These are phyloP conservation scores for Dryococelus australis DNA, from an alignment of 2,888 invertebrate species.

Conservation along the genomic window DNA sequence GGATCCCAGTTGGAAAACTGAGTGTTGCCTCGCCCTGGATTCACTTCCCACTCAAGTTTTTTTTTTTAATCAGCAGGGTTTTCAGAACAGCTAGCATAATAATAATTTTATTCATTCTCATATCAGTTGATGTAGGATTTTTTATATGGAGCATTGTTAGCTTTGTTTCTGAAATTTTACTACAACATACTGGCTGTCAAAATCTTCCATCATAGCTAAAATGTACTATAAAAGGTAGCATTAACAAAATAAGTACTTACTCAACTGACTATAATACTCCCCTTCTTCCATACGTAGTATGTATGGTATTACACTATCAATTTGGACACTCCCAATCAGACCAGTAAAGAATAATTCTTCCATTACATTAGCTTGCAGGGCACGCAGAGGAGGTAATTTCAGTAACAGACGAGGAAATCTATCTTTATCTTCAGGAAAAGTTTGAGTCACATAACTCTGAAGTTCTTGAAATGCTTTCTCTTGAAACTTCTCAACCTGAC, in stretches of 20 bases:
- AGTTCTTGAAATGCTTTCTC: conserved; percentile 69
- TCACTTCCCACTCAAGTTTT: too few species aligned
- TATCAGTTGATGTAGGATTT: too few species aligned
- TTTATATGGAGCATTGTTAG: too few species aligned
- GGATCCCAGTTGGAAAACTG: too few species aligned
- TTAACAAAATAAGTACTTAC: conserved; percentile 36
- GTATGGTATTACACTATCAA: conserved; percentile 94
- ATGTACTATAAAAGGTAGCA: too few species aligned
- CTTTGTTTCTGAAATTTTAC: too few species aligned
- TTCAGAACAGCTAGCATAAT: too few species aligned
- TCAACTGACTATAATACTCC: conserved; percentile 52
- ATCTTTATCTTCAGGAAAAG: conserved; percentile 61
- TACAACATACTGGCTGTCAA: too few species aligned
- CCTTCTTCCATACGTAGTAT: conserved; percentile 73
- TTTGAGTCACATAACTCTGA: conserved; percentile 59
- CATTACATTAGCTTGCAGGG: conserved; percentile 75
- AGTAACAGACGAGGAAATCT: conserved; percentile 71
- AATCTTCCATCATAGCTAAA: too few species aligned
- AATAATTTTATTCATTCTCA: too few species aligned
- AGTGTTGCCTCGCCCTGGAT: too few species aligned
- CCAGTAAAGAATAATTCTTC: conserved; percentile 94
- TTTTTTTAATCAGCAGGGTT: too few species aligned
- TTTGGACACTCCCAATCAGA: conserved; percentile 90
- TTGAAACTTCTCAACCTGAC: conserved; percentile 68
- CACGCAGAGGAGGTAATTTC: conserved; percentile 75